Conservation (phyloP, 2,888 invertebrate species). For the Leucoptera coffeella region DNA sequence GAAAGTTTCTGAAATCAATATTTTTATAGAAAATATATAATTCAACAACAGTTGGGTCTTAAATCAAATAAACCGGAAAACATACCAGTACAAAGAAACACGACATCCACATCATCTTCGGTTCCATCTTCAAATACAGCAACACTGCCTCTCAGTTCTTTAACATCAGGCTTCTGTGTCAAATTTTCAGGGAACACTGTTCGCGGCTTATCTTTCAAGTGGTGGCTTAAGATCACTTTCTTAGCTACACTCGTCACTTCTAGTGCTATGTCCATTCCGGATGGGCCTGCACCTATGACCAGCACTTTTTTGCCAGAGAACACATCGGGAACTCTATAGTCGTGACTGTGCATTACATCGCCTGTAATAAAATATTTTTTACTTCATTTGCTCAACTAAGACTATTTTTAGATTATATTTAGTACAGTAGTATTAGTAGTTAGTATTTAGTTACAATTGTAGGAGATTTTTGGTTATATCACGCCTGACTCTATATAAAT, state of each 20-base stretch:
- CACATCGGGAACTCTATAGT: slow-evolving; percentile 68
- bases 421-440: no score
- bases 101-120: slow-evolving; percentile 56
- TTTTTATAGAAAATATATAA: no score
- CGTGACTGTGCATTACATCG: slow-evolving; percentile 72
- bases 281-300: slow-evolving; percentile 82
- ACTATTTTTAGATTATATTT: no score
- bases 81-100: slow-evolving; percentile 76
- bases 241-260: slow-evolving; percentile 60
- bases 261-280: slow-evolving; percentile 72
- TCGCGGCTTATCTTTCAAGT: slow-evolving; percentile 54
- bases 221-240: slow-evolving; percentile 63
- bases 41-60: no score
- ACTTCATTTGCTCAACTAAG: no score
- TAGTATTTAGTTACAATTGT: no score
- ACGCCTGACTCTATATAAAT: no score
- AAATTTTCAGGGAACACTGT: slow-evolving; percentile 64
- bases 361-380: slow-evolving; percentile 44
- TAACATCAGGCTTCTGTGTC: slow-evolving; percentile 59
- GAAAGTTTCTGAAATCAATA: no score
- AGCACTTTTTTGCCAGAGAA: slow-evolving; percentile 65
- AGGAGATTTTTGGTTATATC: no score
- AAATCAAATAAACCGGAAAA: no score
- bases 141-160: slow-evolving; percentile 35
- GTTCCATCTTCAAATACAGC: slow-evolving; percentile 61